Base-by-base conservation (phyloP, 2,113 vertebrate genomes). In the Pachyramphus minor region DNA sequence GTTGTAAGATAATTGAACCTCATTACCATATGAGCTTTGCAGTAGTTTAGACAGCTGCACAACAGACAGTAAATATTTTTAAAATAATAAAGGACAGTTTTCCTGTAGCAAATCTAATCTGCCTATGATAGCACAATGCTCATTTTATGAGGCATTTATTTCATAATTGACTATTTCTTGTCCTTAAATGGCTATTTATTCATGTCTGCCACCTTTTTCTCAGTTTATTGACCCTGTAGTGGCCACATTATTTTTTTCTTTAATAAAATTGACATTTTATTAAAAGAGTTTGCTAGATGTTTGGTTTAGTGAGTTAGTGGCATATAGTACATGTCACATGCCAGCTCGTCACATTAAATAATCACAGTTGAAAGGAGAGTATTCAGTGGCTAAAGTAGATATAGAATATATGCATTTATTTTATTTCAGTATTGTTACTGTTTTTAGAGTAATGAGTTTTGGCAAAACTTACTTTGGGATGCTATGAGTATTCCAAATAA, bases 101-200 rank as follows among this genome's bases (percentile, higher is more conserved):
- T 58, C 53, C 44, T 87, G 8, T 63, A 89, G 80, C 66, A 89
- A 80, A 87, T 89, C 74, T 85, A 66, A 68, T 95, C 72, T 93
- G 41, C 52, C n/a, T 52, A 39, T 85, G 42, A 68, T 87, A 73
- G 30, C 69, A 28, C 27, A 60, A 39, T 4, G 8, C 64, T 21
- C 18, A 14, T 59, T 95, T 96, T 92, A 71, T 31, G 21, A 80
- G 85, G 39, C 53, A 52, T 95, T 95, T 95, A 84, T 62, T 96
- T 89, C 60, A 8, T 96, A 97, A 97, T 97, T 97, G 94, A 64
- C 93, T 96, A 45, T 95, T 97, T 96, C 91, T 72, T 96, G 35
- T 89, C 73, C 85, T 97, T 95, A 97, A 98, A 96, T 89, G 76
- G 66, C 92, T 97, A 85, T 98, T 96, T 96, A 82, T 95, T 97